phyloP scores from a whole-genome alignment of 2,113 vertebrate species.

The Pelmatolapia mariae region DNA sequence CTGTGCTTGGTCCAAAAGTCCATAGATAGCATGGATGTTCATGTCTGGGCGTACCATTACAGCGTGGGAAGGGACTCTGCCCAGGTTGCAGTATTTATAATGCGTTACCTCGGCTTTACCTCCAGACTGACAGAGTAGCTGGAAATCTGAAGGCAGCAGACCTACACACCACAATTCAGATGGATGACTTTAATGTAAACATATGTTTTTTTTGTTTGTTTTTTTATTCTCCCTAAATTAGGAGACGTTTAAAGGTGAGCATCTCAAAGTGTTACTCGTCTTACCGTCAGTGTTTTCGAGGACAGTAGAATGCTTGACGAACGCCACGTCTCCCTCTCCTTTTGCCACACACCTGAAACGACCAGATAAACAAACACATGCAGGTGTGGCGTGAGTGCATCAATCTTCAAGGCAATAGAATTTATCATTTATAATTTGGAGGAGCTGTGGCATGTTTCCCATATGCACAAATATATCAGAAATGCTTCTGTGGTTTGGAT shows the following conservation, averaged over 20 bases:
- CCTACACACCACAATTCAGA: conserved; percentile 73
- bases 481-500: not conserved
- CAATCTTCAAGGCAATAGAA: not conserved
- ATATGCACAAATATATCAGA: not conserved
- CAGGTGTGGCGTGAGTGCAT: not conserved
- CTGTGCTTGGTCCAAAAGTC: conserved; percentile 88
- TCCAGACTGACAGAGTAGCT: conserved; percentile 85
- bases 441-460: not conserved
- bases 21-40: conserved; percentile 78
- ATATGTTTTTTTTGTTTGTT: not conserved
- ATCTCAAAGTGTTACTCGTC: not conserved
- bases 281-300: conserved; percentile 88
- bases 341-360: conserved; percentile 79
- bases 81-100: conserved; percentile 82
- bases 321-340: conserved; percentile 85
- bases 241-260: accelerated
- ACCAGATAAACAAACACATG: not conserved
- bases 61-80: conserved; percentile 83
- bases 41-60: conserved; percentile 85
- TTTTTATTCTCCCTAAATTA: not conserved
- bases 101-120: conserved; percentile 81
- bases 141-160: conserved; percentile 77
- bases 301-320: conserved; percentile 88
- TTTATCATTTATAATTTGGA: not conserved
- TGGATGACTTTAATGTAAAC: conserved; percentile 72